Evolutionary conservation across 2,888 invertebrate species (phyloP), one percentile per base, ranked within the genome.

Genomic region (Ashinkailepas kermadecensis): DNA sequence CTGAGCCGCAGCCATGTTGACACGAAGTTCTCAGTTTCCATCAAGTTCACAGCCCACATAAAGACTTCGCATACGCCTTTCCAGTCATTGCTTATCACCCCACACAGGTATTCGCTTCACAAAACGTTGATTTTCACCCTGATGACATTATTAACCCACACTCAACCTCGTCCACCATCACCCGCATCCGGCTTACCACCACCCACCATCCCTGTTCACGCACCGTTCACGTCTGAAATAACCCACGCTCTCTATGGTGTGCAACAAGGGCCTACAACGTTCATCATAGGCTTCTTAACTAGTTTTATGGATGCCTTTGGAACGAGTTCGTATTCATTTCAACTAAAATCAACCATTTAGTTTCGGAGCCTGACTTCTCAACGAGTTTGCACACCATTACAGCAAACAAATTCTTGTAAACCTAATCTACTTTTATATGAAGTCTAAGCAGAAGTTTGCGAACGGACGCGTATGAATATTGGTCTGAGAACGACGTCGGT

Each of bases 1-100:
- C 78, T 78, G 78, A 78, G 78, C 56, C 54, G 78, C 78, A 56
- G 78, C 78, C 78, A 78, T 78, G 56, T 78, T 78, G 78, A 23
- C 25, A 25, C 67, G 67, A 13, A 23, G 67, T 67, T 67, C 67
- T 67, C 67, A 25, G 25, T 67, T 67, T 67, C 67, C 67, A 67
- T 67, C 25, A 67, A 67, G 67, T 67, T 25, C 25, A 67, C 67
- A 67, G 11, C 13, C 3, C 2, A 12, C 67, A 11, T 67, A 23
- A 67, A 11, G 25, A 9, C n/a, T 13, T 67, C 67, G 25, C 67
- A 67, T 67, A 25, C 13, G 25, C 13, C 25, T n/a, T 25, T 13
- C 12, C 67, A 13, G 3, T 67, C 67, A 67, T 12, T 10, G 13
- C 13, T 25, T 13, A 10, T 9, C 67, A 67, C 67, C n/a, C 2